A percentile compares a stretch with the other conserved stretches of the same genome.
Conservation (phyloP, 2,113 vertebrate genomes). For the Platycercus adscitus region DNA sequence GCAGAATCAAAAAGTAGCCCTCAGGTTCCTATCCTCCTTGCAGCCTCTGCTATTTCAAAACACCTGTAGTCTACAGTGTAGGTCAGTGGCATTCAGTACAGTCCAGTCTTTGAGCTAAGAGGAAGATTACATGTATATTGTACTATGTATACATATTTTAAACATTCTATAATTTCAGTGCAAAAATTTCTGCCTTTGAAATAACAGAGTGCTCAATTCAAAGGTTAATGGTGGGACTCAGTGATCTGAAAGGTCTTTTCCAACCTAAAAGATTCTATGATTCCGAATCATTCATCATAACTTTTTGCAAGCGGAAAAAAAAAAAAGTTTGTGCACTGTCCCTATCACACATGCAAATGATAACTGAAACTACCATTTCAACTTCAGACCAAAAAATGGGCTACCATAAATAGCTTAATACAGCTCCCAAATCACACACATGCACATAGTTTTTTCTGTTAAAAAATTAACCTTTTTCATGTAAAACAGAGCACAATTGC, state of each 20-base stretch:
- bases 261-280: background rate
- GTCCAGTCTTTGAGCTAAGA: background rate
- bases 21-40: background rate
- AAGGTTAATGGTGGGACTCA: background rate
- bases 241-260: background rate
- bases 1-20: background rate
- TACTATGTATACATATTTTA: background rate
- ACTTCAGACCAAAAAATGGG: background rate
- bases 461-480: background rate
- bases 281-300: background rate
- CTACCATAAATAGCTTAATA: background rate
- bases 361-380: background rate
- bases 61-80: background rate
- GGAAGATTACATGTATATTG: background rate
- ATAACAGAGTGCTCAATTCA: background rate
- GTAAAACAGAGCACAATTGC: background rate
- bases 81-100: background rate
- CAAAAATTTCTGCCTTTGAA: background rate
- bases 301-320: background rate
- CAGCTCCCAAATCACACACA: background rate
- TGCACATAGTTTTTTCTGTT: background rate
- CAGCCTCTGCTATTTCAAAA: background rate
- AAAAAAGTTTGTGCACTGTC: background rate
- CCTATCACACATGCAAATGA: background rate
- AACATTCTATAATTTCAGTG: background rate